Base-by-base conservation (phyloP, 2,888 invertebrate genomes). In the Drosophila affinis region DNA sequence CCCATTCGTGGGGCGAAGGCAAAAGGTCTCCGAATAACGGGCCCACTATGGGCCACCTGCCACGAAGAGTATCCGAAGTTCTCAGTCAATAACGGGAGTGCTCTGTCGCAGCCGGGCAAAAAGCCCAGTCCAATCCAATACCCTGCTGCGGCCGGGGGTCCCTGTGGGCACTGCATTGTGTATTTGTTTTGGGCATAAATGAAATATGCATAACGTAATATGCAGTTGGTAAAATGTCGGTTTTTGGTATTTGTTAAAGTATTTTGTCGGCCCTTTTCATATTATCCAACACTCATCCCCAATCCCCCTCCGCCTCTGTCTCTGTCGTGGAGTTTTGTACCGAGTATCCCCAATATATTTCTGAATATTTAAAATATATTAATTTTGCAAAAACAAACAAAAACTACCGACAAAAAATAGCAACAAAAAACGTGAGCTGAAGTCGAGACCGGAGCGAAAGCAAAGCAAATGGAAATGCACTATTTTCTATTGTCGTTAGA, bases 201-300 rank as follows among this genome's bases (percentile, higher is more conserved):
- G 69, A 78, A 78, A 80, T 80, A 78, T 78, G 76, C 80, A 78
- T 76, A 67, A 59, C 72, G 76, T 72, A 72, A 78, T 75, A 78
- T 78, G 65, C 68, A 77, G 78, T 72, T 72, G 75, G 60, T 72
- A 59, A 77, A 77, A 72, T 75, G 77, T 59, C 59, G 75, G 80
- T 58, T 75, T 77, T 77, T 51, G 68, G 72, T 79, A 79, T 78
- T 78, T 79, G 71, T 65, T 62, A 64, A 79, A 77, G 60, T 72
- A 77, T 79, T 79, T 77, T 72, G 64, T 60, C 57, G 75, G 47
- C 71, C 47, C 51, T 67, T 46, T 67, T 55, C 70, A 52, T 56
- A 63, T 47, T 49, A 60, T 32, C 5, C 17, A 32, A 10, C 10
- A 14, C 34, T 4, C 24, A 27, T 10, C 3, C 10, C 32, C 29